Evolutionary conservation across 2,113 vertebrate species (phyloP).

Genomic region (Conger conger): DNA sequence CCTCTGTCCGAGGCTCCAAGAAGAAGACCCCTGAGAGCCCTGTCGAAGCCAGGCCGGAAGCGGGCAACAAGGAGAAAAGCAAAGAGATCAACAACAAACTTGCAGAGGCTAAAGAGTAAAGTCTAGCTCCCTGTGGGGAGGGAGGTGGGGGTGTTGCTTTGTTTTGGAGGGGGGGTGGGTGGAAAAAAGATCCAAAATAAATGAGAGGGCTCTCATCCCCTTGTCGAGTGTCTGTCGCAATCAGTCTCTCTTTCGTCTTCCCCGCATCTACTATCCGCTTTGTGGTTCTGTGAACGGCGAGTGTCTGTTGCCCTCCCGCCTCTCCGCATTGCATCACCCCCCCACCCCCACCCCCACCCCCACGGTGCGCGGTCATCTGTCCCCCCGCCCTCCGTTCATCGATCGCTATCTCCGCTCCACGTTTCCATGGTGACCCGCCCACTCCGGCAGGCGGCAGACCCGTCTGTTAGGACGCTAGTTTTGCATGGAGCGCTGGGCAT

Average conservation of each 20-base stretch:
- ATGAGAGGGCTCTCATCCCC: slow-evolving; percentile 75
- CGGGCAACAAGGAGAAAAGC: slow-evolving; percentile 82
- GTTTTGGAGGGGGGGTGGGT: neutral
- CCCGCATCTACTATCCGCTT: neutral
- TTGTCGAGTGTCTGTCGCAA: slow-evolving; percentile 47
- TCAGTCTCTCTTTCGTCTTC: slow-evolving; percentile 41
- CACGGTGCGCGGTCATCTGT: neutral
- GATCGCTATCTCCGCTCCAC: neutral
- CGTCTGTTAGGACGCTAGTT: neutral
- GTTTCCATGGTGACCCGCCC: slow-evolving; percentile 13
- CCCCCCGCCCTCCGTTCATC: neutral
- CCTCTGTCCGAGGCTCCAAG: slow-evolving; percentile 80
- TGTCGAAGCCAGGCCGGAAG: slow-evolving; percentile 72
- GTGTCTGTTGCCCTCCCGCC: slow-evolving; percentile 7
- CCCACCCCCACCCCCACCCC: neutral
- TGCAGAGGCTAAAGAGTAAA: slow-evolving; percentile 95
- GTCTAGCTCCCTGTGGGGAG: slow-evolving; percentile 39
- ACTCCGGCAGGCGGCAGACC: neutral
- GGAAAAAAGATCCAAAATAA: slow-evolving; percentile 71
- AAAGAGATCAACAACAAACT: slow-evolving; percentile 99
- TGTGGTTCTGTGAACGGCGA: neutral
- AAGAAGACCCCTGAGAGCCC: slow-evolving; percentile 77
- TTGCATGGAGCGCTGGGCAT: neutral
- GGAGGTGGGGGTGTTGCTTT: neutral
- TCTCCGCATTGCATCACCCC: slow-evolving; percentile 13